Evolutionary conservation across 2,888 invertebrate genomes (phyloP).

Genomic region (Nymphalis c-album): DNA sequence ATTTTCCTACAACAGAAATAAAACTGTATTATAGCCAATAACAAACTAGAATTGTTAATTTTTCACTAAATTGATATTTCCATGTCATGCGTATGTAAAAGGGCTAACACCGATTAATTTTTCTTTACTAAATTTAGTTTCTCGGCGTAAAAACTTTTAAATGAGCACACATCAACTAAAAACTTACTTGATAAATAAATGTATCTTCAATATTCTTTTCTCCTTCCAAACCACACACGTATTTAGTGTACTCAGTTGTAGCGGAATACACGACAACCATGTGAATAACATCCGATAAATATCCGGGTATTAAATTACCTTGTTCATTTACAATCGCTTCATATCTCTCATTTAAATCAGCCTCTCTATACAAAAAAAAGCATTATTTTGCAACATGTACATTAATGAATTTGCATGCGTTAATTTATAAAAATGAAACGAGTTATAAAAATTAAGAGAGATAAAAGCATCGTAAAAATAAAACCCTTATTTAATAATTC

Average conservation of each 20-base stretch:
- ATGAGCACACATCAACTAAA: background rate
- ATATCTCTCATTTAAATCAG: slow-evolving; percentile 58
- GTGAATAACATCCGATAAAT: slow-evolving; percentile 48
- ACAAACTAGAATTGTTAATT: no score
- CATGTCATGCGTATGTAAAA: no score
- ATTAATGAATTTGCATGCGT: no score
- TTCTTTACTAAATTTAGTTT: no score
- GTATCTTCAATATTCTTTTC: slow-evolving; percentile 76
- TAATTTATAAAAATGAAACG: no score
- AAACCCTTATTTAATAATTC: no score
- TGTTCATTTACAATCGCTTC: slow-evolving; percentile 59
- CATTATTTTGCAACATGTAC: background rate
- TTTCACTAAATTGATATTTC: no score
- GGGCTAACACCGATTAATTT: no score
- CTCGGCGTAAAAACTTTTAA: background rate
- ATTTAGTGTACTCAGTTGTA: slow-evolving; percentile 77
- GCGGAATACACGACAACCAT: slow-evolving; percentile 77
- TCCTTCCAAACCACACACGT: slow-evolving; percentile 63
- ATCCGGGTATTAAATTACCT: slow-evolving; percentile 45
- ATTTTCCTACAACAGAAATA: no score
- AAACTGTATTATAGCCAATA: no score
- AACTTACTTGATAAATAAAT: slow-evolving; percentile 74
- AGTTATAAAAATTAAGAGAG: no score
- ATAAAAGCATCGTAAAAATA: no score
- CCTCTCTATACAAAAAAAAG: slow-evolving; percentile 50